Evolutionary conservation across 2,797 vertebrate genomes (phyloP).

Genomic region (Myotis findleyi): DNA sequence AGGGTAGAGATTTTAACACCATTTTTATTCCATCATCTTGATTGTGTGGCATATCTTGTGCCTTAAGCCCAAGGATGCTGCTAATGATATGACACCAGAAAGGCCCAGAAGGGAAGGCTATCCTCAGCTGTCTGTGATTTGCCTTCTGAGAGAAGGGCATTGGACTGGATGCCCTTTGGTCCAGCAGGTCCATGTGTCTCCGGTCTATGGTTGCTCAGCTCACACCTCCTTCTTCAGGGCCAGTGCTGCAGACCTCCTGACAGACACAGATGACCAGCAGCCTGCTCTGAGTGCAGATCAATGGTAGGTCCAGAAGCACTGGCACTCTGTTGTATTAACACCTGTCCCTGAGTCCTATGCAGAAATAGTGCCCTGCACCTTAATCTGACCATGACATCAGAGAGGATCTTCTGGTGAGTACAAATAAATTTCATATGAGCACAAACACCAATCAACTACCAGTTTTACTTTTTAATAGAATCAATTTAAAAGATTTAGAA

Average conservation of each 20-base stretch:
- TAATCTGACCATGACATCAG: accelerated
- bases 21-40: no score
- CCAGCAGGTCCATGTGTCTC: no score
- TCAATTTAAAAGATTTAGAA: not conserved
- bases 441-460: accelerated
- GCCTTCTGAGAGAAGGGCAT: accelerated
- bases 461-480: not conserved
- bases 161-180: accelerated
- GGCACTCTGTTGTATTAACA: not conserved
- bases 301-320: not conserved
- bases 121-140: accelerated
- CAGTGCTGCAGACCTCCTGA: accelerated
- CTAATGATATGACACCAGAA: not conserved
- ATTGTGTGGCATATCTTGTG: accelerated
- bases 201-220: accelerated
- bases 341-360: accelerated
- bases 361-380: not conserved
- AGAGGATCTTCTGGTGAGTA: no score
- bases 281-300: not conserved
- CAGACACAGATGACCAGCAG: accelerated
- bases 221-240: not conserved
- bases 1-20: accelerated
- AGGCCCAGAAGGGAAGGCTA: not conserved
- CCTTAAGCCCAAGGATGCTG: not conserved
- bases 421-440: not conserved